Conservation (phyloP, 2,113 vertebrate species). For the Amia ocellicauda region DNA sequence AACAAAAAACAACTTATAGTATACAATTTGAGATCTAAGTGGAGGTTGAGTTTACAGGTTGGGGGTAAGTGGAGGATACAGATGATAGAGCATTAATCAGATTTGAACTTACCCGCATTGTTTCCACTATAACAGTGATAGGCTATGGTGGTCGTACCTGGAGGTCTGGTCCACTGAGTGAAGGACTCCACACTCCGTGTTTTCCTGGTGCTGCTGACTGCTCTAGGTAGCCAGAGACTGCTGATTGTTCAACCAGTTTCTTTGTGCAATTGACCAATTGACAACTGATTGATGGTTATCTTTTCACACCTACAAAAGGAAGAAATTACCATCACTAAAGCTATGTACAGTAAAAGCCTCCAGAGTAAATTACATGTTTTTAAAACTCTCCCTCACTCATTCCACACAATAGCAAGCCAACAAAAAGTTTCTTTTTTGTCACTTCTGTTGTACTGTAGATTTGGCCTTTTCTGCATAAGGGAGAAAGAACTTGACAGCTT, state of each 20-base stretch:
- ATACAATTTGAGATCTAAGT: no score
- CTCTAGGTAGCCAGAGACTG: constrained; percentile 87
- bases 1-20: no score
- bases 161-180: constrained; percentile 60
- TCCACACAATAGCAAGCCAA: constrained; percentile 81
- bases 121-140: constrained; percentile 56
- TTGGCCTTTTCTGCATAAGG: constrained; percentile 85
- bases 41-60: no score
- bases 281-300: constrained; percentile 99
- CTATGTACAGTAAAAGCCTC: constrained; percentile 97
- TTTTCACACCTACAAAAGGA: constrained; percentile 94
- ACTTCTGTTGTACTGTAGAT: constrained; percentile 88
- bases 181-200: constrained; percentile 76
- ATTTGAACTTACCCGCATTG: constrained; percentile 2
- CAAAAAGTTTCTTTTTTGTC: constrained; percentile 87
- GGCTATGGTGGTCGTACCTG: constrained; percentile 51
- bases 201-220: constrained; percentile 76
- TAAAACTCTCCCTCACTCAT: constrained; percentile 86
- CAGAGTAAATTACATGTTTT: constrained; percentile 99
- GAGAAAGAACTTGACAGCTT: constrained; percentile 94
- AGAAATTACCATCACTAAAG: constrained; percentile 98
- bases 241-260: constrained; percentile 83
- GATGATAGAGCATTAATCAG: no score
- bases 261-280: constrained; percentile 97
- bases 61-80: no score